Evolutionary conservation across 2,888 invertebrate species (phyloP).

Genomic region (Hypomecis atomaria): DNA sequence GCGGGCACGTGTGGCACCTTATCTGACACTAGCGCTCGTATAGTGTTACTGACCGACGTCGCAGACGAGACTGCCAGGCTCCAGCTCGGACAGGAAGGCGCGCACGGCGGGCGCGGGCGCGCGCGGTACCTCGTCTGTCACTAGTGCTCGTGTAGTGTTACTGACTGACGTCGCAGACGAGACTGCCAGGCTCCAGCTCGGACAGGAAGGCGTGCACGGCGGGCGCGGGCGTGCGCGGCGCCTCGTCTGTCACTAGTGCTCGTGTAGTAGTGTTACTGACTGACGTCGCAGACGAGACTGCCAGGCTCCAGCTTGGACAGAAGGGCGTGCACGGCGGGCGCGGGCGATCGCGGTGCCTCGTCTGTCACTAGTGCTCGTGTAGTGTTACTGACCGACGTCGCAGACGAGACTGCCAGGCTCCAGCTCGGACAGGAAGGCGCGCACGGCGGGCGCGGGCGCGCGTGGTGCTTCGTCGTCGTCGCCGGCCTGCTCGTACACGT

Average conservation of each 20-base stretch:
- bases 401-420: conserved; percentile 97
- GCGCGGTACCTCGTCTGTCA: neutral
- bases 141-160: conserved; percentile 38
- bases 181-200: conserved; percentile 94
- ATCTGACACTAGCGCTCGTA: conserved; percentile 45
- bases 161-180: conserved; percentile 97
- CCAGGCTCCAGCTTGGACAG: too few species aligned
- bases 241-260: conserved; percentile 54
- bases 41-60: too few species aligned
- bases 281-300: too few species aligned
- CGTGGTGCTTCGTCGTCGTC: conserved; percentile 80
- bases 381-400: conserved; percentile 91
- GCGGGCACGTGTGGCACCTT: conserved; percentile 69
- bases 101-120: too few species aligned
- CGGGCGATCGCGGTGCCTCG: too few species aligned
- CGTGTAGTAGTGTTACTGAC: too few species aligned
- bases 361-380: neutral
- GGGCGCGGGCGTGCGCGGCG: conserved; percentile 80
- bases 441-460: conserved; percentile 87
- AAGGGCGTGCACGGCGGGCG: too few species aligned
- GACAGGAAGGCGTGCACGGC: conserved; percentile 93
- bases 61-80: too few species aligned
- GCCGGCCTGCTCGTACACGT: conserved; percentile 97
- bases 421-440: conserved; percentile 93
- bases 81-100: too few species aligned